phyloP scores from a whole-genome alignment of 2,113 vertebrate species.

The Pygoscelis adeliae region DNA sequence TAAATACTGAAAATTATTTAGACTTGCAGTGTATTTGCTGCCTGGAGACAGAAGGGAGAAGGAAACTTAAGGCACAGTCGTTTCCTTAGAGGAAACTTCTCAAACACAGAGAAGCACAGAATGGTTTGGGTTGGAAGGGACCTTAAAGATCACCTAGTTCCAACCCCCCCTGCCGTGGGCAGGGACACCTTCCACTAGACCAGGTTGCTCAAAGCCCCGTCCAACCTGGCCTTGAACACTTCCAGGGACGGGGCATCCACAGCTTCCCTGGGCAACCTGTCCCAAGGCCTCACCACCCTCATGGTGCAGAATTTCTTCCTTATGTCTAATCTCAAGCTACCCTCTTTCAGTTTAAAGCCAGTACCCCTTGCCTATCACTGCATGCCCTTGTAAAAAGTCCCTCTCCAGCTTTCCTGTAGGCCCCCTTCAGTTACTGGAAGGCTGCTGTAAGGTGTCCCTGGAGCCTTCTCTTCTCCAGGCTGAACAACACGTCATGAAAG shows the following conservation, averaged over 20 bases:
- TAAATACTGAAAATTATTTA: neutral
- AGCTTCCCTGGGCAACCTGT: neutral
- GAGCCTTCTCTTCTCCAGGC: neutral
- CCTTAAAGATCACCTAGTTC: fast-evolving
- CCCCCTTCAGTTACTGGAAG: fast-evolving
- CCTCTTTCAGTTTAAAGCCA: neutral
- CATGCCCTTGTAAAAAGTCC: neutral
- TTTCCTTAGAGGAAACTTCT: neutral
- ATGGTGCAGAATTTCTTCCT: neutral
- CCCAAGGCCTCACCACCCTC: fast-evolving
- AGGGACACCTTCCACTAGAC: fast-evolving
- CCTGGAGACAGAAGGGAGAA: neutral
- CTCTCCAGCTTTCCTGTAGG: neutral
- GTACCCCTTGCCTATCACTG: neutral
- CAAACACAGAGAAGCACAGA: fast-evolving
- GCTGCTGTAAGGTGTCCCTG: fast-evolving
- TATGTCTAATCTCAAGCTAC: fast-evolving
- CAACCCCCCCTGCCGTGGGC: neutral
- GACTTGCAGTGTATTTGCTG: neutral
- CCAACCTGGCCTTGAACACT: fast-evolving
- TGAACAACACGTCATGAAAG: fast-evolving
- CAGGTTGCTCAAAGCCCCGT: fast-evolving
- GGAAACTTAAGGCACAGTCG: neutral
- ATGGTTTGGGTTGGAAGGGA: neutral
- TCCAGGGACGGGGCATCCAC: neutral